Percentiles rank a stretch among this genome's conserved stretches.
Conservation (phyloP, 1,140 invertebrate species). For the Idris sp. region DNA sequence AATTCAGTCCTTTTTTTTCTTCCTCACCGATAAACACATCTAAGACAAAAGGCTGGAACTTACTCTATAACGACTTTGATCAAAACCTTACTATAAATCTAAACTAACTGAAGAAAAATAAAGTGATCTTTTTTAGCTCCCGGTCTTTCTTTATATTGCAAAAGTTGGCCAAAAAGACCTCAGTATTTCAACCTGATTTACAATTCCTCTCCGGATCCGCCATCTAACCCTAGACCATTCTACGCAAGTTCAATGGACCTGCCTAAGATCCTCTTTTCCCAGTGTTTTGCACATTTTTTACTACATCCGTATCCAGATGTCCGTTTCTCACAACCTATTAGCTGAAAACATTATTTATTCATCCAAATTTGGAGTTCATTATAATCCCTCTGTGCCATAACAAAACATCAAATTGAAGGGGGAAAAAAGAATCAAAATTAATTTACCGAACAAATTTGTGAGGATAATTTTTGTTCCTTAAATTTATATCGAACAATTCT, state of each 20-base stretch:
- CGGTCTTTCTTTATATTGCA: slow-evolving; percentile 50
- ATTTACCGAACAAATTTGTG: no score
- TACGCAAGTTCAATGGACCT: slow-evolving; percentile 42
- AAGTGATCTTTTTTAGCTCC: slow-evolving; percentile 44
- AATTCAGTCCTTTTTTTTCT: no score
- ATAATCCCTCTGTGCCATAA: not conserved
- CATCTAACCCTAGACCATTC: slow-evolving; percentile 38
- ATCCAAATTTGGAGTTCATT: slow-evolving; percentile 19
- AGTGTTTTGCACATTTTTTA: slow-evolving; percentile 48
- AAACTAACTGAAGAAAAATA: slow-evolving; percentile 50
- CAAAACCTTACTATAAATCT: slow-evolving; percentile 47
- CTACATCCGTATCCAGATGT: slow-evolving; percentile 37
- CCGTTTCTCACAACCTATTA: slow-evolving; percentile 49
- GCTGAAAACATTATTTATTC: slow-evolving; percentile 38
- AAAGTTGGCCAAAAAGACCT: slow-evolving; percentile 53
- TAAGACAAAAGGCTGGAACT: no score
- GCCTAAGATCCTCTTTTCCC: slow-evolving; percentile 13
- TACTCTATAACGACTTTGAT: slow-evolving; percentile 33
- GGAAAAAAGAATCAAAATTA: not conserved
- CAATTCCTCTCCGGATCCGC: slow-evolving; percentile 44
- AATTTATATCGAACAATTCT: no score
- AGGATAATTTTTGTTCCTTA: no score
- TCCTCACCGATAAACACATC: no score
- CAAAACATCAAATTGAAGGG: not conserved
- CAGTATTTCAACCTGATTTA: slow-evolving; percentile 60